Evolutionary conservation across 1,140 invertebrate species (phyloP).

Genomic region (Drosophila tsacasi): DNA sequence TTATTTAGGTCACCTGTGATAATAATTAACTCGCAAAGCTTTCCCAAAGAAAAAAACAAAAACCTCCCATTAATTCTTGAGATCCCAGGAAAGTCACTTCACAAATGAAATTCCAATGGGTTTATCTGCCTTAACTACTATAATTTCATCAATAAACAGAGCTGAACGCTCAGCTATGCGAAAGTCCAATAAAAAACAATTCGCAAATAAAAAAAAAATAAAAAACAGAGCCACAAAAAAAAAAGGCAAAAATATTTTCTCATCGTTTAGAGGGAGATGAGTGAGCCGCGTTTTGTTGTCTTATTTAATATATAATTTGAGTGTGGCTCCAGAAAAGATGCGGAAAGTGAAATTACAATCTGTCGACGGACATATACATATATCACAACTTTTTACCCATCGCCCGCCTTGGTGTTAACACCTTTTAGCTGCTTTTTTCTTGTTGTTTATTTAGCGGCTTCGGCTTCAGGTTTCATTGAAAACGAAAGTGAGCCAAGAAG

Average conservation of each 20-base stretch:
- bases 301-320: constrained; percentile 67
- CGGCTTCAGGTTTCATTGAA: constrained; percentile 68
- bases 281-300: constrained; percentile 35
- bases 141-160: constrained; percentile 79
- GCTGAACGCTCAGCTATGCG: constrained; percentile 70
- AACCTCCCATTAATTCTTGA: constrained; percentile 25
- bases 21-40: neutral
- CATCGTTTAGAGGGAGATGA: constrained; percentile 67
- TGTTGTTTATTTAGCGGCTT: constrained; percentile 40
- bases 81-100: constrained; percentile 20
- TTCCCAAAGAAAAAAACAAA: constrained; percentile 12
- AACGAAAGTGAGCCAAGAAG: constrained; percentile 70
- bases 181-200: constrained; percentile 69
- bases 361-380: constrained; percentile 17
- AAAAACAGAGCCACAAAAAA: constrained; percentile 18
- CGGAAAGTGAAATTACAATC: constrained; percentile 79
- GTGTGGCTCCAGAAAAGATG: constrained; percentile 66
- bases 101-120: constrained; percentile 41
- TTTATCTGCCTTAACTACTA: constrained; percentile 56
- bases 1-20: neutral
- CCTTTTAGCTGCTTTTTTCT: constrained; percentile 44
- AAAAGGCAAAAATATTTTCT: constrained; percentile 71
- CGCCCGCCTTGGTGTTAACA: constrained; percentile 55
- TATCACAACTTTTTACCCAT: constrained; percentile 36
- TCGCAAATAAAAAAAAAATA: constrained; percentile 33